Evolutionary conservation across 2,113 vertebrate species (phyloP), one percentile per base, ranked within the genome.

Genomic region (Galeopterus variegatus): DNA sequence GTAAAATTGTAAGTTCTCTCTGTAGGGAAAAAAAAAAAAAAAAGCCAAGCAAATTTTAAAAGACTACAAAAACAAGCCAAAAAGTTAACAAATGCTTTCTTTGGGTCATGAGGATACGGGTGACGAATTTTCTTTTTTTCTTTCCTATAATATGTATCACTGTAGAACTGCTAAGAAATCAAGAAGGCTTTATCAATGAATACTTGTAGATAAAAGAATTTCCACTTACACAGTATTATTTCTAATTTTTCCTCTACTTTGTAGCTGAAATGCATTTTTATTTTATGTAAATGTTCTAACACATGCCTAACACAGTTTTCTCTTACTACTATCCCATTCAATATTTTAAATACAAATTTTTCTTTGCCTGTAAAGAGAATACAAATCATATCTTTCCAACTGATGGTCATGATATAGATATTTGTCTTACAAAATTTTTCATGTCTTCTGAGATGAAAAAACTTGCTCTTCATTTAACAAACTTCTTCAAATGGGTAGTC

Each of bases 361-460:
- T 70, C 41, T 67, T 23, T 58, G 28, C 8, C 15, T 56, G 18
- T 85, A 69, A 54, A 21, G 9, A 62, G 72, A 88, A 75, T 33
- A 85, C 13, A 88, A 60, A 60, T 56, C 62, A 4, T 45, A 80
- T 88, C 41, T 77, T 88, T 88, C 56, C 88, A 70, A 73, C 52
- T 85, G n/a, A 80, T n/a, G 9, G 19, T 41, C 28, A n/a, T n/a
- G 7, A 69, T 21, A 54, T 4, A 79, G 82, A 73, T 28, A 24
- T 81, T 79, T 70, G 28, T 76, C 70, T 76, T 87, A 84, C 81
- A 84, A 95, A 81, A 85, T 94, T 54, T 96, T 77, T 87, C 81
- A 87, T 19, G 13, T 54, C 69, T 83, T 95, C 65, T 75, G 94
- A 28, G 12, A 24, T 60, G 28, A 93, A 94, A 97, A 94, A 93